A percentile compares a stretch with the other conserved stretches of the same genome.
Evolutionary conservation across 2,888 invertebrate species (phyloP).

Genomic region (Scelioninae gen. 2): DNA sequence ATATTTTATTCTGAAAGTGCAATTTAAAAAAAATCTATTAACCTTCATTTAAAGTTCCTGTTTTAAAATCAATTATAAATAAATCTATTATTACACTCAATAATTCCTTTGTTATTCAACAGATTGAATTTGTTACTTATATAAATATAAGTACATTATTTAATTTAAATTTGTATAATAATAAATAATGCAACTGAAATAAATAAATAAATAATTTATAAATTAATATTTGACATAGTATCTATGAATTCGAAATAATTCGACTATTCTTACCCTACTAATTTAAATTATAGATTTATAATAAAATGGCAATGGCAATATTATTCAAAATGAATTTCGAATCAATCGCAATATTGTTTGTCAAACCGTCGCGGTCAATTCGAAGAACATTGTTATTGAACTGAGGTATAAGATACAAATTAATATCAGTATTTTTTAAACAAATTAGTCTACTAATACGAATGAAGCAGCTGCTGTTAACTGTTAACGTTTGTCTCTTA

Average conservation of each 20-base stretch:
- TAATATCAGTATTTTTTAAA: neutral
- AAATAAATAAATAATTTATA: constrained; percentile 45
- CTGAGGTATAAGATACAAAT: constrained; percentile 41
- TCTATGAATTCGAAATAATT: constrained; percentile 22
- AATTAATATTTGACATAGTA: constrained; percentile 14
- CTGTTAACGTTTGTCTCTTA: constrained; percentile 19
- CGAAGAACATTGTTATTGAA: constrained; percentile 29
- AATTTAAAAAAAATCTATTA: no score
- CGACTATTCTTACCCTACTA: constrained; percentile 14
- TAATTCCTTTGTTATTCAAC: neutral
- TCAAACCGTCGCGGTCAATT: constrained; percentile 38
- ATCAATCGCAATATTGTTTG: constrained; percentile 37
- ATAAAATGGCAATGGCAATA: constrained; percentile 52
- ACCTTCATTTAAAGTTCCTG: no score
- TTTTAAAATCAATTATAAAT: no score
- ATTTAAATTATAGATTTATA: constrained; percentile 18
- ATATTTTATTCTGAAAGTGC: no score
- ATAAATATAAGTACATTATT: neutral
- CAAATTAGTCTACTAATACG: constrained; percentile 1
- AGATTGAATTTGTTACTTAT: neutral
- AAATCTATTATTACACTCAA: neutral
- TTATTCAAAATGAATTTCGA: constrained; percentile 31
- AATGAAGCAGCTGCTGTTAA: neutral
- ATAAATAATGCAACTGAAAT: constrained; percentile 41
- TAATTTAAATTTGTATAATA: neutral